phyloP scores from a whole-genome alignment of 2,113 vertebrate species.

The Brachypteracias leptosomus region DNA sequence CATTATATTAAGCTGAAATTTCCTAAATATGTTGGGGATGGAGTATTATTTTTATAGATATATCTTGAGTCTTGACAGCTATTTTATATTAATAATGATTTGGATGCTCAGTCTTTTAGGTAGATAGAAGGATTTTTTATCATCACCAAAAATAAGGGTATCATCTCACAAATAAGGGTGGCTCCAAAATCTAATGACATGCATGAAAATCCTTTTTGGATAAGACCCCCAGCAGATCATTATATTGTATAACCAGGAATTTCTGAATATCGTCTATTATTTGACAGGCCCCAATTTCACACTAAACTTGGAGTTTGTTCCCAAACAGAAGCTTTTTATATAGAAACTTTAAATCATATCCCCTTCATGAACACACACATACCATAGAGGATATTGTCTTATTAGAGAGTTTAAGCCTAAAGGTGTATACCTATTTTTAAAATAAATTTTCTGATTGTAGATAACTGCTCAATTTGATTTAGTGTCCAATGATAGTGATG shows the following conservation, averaged over 20 bases:
- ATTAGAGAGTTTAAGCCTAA: slow-evolving; percentile 71
- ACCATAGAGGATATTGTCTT: slow-evolving; percentile 66
- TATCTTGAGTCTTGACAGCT: neutral
- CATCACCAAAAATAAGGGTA: neutral
- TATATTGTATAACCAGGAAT: neutral
- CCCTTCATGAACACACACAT: slow-evolving; percentile 22
- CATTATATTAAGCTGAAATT: slow-evolving; percentile 15
- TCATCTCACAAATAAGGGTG: neutral
- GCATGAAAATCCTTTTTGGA: neutral
- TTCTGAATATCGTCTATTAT: neutral
- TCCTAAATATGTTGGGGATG: neutral
- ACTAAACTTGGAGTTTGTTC: slow-evolving; percentile 8
- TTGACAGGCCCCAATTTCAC: neutral
- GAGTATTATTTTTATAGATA: neutral
- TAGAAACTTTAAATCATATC: slow-evolving; percentile 48
- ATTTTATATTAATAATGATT: neutral
- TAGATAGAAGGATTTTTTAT: neutral
- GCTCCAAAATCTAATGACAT: neutral
- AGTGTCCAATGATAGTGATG: slow-evolving; percentile 85
- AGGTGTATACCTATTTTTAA: slow-evolving; percentile 78
- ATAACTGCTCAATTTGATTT: slow-evolving; percentile 87
- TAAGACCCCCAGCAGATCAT: neutral
- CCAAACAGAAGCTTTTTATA: neutral
- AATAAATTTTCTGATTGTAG: slow-evolving; percentile 83
- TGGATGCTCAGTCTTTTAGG: neutral